Conservation (phyloP, 2,888 invertebrate genomes). For the Brachyopa scutellaris region DNA sequence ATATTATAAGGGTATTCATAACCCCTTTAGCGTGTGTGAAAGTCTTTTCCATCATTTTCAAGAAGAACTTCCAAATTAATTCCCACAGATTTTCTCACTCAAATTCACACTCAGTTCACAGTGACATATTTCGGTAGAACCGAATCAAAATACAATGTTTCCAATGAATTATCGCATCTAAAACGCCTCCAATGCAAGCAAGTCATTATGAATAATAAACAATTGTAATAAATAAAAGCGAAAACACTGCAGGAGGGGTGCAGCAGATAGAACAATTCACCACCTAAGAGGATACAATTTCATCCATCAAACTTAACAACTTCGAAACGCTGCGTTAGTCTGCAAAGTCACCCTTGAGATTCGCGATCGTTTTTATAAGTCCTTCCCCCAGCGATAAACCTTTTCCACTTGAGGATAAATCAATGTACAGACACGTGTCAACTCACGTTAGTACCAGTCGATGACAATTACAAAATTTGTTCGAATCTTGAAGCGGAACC, state of each 20-base stretch:
- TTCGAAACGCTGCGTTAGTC: background rate
- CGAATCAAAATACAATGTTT: slow-evolving; percentile 13
- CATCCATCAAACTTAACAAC: slow-evolving; percentile 30
- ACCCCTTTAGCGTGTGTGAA: too few relatives aligned
- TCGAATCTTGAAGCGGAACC: slow-evolving; percentile 49
- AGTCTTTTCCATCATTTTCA: too few relatives aligned
- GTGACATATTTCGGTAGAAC: too few relatives aligned
- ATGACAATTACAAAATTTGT: slow-evolving; percentile 36
- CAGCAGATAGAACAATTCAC: slow-evolving; percentile 3
- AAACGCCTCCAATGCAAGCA: slow-evolving; percentile 33
- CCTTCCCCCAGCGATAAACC: slow-evolving; percentile 4
- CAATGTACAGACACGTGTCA: slow-evolving; percentile 46
- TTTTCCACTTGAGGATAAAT: background rate
- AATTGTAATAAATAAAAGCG: slow-evolving; percentile 53
- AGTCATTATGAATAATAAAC: slow-evolving; percentile 47
- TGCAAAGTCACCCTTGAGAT: slow-evolving; percentile 19
- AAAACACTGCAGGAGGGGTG: slow-evolving; percentile 36
- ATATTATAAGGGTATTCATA: too few relatives aligned
- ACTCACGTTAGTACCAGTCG: background rate
- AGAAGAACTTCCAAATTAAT: too few relatives aligned
- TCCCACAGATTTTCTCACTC: slow-evolving; percentile 3
- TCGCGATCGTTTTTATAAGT: slow-evolving; percentile 10
- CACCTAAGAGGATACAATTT: slow-evolving; percentile 49
- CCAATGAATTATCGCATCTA: slow-evolving; percentile 30
- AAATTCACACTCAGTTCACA: too few relatives aligned